Percentiles rank a stretch among this genome's conserved stretches.
These are phyloP conservation scores for Alca torda DNA, from an alignment of 2,797 vertebrate species.

Conservation along the genomic window DNA sequence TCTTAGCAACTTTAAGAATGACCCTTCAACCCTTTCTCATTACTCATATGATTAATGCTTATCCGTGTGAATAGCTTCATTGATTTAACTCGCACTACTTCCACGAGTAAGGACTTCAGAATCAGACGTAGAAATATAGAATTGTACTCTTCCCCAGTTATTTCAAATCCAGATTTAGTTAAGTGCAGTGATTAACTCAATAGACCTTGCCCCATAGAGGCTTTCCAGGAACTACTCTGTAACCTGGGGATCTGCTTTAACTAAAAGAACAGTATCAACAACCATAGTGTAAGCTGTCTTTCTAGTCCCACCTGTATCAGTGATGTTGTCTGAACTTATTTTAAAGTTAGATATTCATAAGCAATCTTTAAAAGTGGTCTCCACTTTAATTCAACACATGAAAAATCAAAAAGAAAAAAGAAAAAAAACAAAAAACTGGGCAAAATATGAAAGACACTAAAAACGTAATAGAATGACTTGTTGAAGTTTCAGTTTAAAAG, in stretches of 20 bases:
- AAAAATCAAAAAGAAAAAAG: not conserved
- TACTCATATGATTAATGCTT: conserved; percentile 59
- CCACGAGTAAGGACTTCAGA: not conserved
- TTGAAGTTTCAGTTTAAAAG: not conserved
- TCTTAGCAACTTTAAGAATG: conserved; percentile 45
- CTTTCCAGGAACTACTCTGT: not conserved
- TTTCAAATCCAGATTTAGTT: conserved; percentile 12
- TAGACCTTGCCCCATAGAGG: not conserved
- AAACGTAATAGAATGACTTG: not conserved
- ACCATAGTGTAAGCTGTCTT: not conserved
- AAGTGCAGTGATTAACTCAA: conserved; percentile 10
- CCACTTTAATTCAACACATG: not conserved
- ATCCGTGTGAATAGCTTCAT: conserved; percentile 46
- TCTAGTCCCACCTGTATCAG: not conserved
- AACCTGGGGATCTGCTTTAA: not conserved
- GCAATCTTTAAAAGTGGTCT: not conserved
- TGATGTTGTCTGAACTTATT: not conserved
- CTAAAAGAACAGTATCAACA: not conserved
- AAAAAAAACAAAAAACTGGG: no score
- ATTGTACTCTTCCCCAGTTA: not conserved
- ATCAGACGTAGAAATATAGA: not conserved
- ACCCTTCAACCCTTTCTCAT: conserved; percentile 45
- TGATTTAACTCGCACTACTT: conserved; percentile 29
- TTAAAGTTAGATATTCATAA: not conserved
- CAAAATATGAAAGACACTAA: not conserved